Evolutionary conservation across 1,140 invertebrate genomes (phyloP).

Genomic region (Phortica variegata): DNA sequence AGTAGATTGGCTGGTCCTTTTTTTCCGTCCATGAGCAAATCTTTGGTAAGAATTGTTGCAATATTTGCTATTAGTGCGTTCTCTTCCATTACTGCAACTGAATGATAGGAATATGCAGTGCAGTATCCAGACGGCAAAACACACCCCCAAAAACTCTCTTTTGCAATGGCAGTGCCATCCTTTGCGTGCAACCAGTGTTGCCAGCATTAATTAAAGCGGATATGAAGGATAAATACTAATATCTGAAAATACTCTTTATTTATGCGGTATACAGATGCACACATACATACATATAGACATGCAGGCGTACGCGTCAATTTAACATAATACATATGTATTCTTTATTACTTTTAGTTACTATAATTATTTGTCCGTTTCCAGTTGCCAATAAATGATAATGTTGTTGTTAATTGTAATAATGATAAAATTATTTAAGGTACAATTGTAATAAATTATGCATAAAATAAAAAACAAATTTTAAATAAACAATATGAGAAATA

Average conservation of each 20-base stretch:
- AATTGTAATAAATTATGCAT: conserved; percentile 29
- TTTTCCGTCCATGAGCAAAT: conserved; percentile 38
- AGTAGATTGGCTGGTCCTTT: neutral
- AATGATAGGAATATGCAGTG: too few species aligned
- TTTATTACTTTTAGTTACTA: conserved; percentile 19
- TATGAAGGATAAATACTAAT: too few species aligned
- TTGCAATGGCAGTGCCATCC: too few species aligned
- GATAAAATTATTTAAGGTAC: conserved; percentile 27
- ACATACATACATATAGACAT: conserved; percentile 4
- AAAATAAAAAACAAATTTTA: neutral
- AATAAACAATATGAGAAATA: neutral
- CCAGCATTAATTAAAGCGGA: too few species aligned
- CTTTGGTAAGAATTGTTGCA: conserved; percentile 49
- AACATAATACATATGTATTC: conserved; percentile 2
- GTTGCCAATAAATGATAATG: conserved; percentile 40
- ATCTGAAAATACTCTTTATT: too few species aligned
- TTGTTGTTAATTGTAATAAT: conserved; percentile 35
- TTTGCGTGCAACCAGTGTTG: too few species aligned
- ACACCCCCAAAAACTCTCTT: too few species aligned
- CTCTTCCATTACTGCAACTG: conserved; percentile 36
- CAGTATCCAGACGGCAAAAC: too few species aligned
- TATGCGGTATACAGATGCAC: conserved; percentile 7
- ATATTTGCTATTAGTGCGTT: conserved; percentile 48
- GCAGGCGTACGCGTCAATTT: conserved; percentile 18
- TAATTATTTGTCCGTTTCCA: conserved; percentile 43